Evolutionary conservation across 1,140 invertebrate species (phyloP), one percentile per base, ranked within the genome.

Genomic region (Drosophila arizonae): DNA sequence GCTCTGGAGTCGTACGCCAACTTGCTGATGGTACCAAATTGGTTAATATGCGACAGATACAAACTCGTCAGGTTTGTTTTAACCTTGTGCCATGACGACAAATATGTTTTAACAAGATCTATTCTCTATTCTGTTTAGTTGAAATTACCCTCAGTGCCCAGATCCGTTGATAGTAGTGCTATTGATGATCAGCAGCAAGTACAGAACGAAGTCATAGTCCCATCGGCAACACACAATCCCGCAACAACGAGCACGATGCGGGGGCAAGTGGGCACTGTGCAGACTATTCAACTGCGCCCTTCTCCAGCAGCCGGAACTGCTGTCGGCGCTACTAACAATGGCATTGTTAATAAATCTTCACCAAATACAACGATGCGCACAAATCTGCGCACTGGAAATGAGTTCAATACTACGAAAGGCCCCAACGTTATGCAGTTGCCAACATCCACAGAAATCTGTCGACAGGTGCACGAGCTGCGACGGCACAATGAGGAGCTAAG

Each of bases 401-500:
- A 74, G 33, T 39, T 33, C 1, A 86, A 70, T 36, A 1, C 78
- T 24, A 50, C 65, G 8, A 78, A 77, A 50, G 30, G 72, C 3
- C 65, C 86, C 4, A 77, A 79, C 54, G 79, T 86, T 9, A 87
- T 91, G 79, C 90, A 88, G 30, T 24, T 91, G 65, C 51, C 91
- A 36, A 77, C 81, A 5, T 81, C 82, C 21, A 82, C 90, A 0
- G 90, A 91, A 55, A 88, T 91, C 6, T 90, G 84, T 51, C 77
- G 90, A 0, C 90, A 91, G 64, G 60, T 91, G 6, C 77, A 81
- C 6, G 90, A 91, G 24, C 60, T 91, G 41, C 79, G 87, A 3
- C 78, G 80, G n/a, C 74, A 91, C 6, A 90, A 90, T 36, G 90
- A 91, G 6, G 90, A 91, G 9, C 46, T 91, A 24, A 76, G 84